phyloP scores from a whole-genome alignment of 2,888 invertebrate genomes.

The Aphodius granarius region DNA sequence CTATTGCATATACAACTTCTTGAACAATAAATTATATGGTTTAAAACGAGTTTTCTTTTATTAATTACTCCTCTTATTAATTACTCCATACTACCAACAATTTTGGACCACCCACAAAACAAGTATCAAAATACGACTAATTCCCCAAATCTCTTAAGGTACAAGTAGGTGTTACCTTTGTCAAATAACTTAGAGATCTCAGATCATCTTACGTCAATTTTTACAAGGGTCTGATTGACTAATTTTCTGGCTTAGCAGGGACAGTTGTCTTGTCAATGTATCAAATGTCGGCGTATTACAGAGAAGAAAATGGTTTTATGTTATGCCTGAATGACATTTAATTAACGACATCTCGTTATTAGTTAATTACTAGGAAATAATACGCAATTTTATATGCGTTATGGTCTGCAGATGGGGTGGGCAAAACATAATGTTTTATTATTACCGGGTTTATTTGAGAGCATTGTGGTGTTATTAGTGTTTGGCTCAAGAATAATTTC shows the following conservation, averaged over 20 bases:
- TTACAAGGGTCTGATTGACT: conserved; percentile 42
- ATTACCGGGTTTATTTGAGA: neutral
- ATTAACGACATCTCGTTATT: neutral
- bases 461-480: neutral
- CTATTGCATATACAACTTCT: too few species aligned
- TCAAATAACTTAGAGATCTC: neutral
- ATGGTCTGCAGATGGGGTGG: neutral
- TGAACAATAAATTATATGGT: too few species aligned
- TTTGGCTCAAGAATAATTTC: neutral
- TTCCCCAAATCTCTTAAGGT: neutral
- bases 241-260: neutral
- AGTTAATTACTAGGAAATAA: neutral
- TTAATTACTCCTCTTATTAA: too few species aligned
- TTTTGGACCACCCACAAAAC: neutral
- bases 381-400: neutral
- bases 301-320: neutral
- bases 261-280: neutral
- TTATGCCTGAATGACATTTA: neutral
- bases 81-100: too few species aligned
- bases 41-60: too few species aligned
- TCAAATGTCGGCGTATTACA: neutral
- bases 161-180: neutral
- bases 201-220: conserved; percentile 35
- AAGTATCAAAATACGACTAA: neutral
- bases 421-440: neutral